Base-by-base conservation (phyloP, 2,113 vertebrate species). In the Scomber scombrus region DNA sequence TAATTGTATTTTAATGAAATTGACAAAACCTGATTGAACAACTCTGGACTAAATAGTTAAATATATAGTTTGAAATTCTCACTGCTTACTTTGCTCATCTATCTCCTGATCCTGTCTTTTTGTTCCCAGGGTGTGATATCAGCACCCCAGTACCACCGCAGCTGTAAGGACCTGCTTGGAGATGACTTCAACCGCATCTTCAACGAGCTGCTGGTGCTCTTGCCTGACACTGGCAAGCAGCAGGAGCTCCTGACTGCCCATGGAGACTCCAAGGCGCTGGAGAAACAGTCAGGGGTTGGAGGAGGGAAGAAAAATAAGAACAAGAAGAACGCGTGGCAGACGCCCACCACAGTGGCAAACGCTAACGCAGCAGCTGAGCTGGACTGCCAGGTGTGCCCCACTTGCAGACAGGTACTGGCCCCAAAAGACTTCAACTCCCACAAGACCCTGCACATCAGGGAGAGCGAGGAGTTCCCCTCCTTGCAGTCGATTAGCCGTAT, bases 221-320 rank as follows among this genome's bases (percentile, higher is more conserved):
- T 99, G 72, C 98, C 98, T 0, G 98, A 99, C 93, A 97, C 96
- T 0, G 89, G 81, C 63, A 99, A 98, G 90, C 98, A 99, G 89
- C 97, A 98, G 92, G 98, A 99, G 93, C 96, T 99, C 61, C 96
- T 99, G 64, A 93, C 94, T 0, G 98, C 97, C 2, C 98, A 99
- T 70, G 91, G 93, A 0, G 96, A 97, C 91, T 95, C 94, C 86
- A 79, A 86, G 52, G 85, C 93, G 62, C 91, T 88, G 29, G 97
- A 97, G 82, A 96, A 94, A 54, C 96, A 91, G 63, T 91, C 89
- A 0, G 90, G 80, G 73, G 89, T 47, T 0, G 91, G 88, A 21
- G 93, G 88, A 40, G 91, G 81, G 75, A 97, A 95, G 85, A 84
- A 96, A 62, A 97, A 93, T 89, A 97, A 96, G 94, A 97, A 92